Conservation (phyloP, 2,888 invertebrate genomes). For the Cryptus armator region DNA sequence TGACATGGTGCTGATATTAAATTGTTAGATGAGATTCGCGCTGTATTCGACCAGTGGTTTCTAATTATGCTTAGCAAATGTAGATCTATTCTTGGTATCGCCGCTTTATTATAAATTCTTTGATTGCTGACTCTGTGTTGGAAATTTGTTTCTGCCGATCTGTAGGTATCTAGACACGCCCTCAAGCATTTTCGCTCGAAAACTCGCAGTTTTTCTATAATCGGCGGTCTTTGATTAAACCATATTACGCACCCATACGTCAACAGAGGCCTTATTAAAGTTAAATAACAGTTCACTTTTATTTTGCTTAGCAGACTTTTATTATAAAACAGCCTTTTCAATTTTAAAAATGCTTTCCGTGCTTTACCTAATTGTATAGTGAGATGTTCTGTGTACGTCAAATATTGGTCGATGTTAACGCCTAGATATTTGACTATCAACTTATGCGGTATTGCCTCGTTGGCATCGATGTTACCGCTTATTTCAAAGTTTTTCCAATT, state of each 20-base stretch:
- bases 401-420: slow-evolving; percentile 37
- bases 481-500: slow-evolving; percentile 44
- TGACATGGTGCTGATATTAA: too few species aligned
- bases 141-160: slow-evolving; percentile 19
- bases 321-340: slow-evolving; percentile 43
- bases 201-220: too few species aligned
- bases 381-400: slow-evolving; percentile 41
- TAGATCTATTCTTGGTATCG: slow-evolving; percentile 55
- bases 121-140: slow-evolving; percentile 50
- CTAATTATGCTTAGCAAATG: slow-evolving; percentile 50
- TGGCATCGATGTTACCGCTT: not conserved
- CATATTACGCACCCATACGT: not conserved
- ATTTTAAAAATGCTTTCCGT: slow-evolving; percentile 14
- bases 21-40: not conserved
- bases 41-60: slow-evolving; percentile 46
- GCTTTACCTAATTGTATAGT: slow-evolving; percentile 51
- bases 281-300: slow-evolving; percentile 59
- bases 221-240: too few species aligned
- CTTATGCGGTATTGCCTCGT: slow-evolving; percentile 26
- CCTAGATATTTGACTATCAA: slow-evolving; percentile 55
- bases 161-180: slow-evolving; percentile 5
- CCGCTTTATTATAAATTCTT: slow-evolving; percentile 50
- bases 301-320: slow-evolving; percentile 22
- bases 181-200: too few species aligned
- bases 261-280: slow-evolving; percentile 57